These are phyloP conservation scores for Pseudolaguvia tuberculata DNA, from an alignment of 2,113 vertebrate species.

Conservation along the genomic window DNA sequence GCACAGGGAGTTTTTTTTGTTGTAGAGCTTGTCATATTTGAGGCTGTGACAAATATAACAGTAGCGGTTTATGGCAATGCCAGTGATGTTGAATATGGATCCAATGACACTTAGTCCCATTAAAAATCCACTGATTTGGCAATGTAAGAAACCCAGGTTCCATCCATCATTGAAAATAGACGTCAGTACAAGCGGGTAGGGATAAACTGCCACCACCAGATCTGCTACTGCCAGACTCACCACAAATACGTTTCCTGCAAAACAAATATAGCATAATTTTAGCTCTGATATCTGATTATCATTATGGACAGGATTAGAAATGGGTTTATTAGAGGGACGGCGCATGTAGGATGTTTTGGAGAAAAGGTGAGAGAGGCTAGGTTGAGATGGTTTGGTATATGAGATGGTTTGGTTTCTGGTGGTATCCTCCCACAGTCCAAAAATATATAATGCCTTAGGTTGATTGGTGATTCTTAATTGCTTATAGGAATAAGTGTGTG, in stretches of 20 bases:
- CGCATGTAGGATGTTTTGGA: too few species aligned
- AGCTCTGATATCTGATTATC: neutral
- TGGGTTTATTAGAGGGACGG: too few species aligned
- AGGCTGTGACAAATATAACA: constrained; percentile 84
- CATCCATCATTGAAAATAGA: constrained; percentile 79
- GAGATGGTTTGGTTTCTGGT: too few species aligned
- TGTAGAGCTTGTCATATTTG: constrained; percentile 77
- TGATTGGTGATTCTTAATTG: too few species aligned
- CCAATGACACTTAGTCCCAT: constrained; percentile 83
- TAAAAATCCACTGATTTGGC: constrained; percentile 79
- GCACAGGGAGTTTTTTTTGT: constrained; percentile 73
- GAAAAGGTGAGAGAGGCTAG: too few species aligned
- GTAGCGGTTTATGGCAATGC: constrained; percentile 81
- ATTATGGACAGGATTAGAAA: too few species aligned
- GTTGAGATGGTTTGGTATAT: too few species aligned
- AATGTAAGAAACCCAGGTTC: constrained; percentile 77
- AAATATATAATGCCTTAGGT: too few species aligned
- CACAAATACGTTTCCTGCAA: constrained; percentile 82
- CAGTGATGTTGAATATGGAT: constrained; percentile 82
- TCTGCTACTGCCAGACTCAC: constrained; percentile 82
- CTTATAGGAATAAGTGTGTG: too few species aligned
- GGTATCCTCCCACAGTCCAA: too few species aligned
- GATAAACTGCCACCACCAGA: constrained; percentile 80
- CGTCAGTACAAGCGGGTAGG: constrained; percentile 77
- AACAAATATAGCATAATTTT: constrained; percentile 49